phyloP scores from a whole-genome alignment of 2,888 invertebrate species.

The Euproctis similis region DNA sequence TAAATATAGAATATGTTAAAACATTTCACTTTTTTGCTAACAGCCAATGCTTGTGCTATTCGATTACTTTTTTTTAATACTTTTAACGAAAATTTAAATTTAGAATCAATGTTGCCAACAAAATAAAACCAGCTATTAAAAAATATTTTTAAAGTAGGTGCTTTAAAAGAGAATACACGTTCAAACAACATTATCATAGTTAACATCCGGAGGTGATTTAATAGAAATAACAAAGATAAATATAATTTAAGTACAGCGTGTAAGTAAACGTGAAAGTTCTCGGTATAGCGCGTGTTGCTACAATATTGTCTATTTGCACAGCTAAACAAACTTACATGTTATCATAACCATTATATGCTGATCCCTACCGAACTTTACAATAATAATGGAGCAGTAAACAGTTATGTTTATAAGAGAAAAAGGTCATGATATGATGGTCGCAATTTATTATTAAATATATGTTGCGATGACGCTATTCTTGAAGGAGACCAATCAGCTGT shows the following conservation, averaged over 20 bases:
- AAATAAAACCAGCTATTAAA: too few relatives aligned
- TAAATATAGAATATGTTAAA: too few relatives aligned
- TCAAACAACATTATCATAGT: conserved; percentile 32
- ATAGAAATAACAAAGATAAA: conserved; percentile 48
- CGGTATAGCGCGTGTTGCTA: conserved; percentile 56
- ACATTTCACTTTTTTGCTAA: too few relatives aligned
- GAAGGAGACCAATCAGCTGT: conserved; percentile 46
- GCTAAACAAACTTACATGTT: conserved; percentile 67
- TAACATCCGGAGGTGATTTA: conserved; percentile 36
- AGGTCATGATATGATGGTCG: conserved; percentile 38
- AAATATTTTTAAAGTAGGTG: conserved; percentile 7
- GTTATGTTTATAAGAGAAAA: conserved; percentile 24
- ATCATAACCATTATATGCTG: conserved; percentile 40
- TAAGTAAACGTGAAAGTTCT: conserved; percentile 62
- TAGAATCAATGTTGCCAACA: too few relatives aligned
- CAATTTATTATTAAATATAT: conserved; percentile 46
- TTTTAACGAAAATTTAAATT: too few relatives aligned
- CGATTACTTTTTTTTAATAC: too few relatives aligned
- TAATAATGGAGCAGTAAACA: conserved; percentile 23
- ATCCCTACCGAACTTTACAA: conserved; percentile 10
- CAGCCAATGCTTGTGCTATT: too few relatives aligned
- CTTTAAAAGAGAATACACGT: conserved; percentile 14
- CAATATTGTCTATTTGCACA: conserved; percentile 65
- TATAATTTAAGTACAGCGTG: conserved; percentile 43
- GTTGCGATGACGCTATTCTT: conserved; percentile 50